Base-by-base conservation (phyloP, 30 jellyfish, hydroid and myxozoan genomes). In the Sanderia malayensis region DNA sequence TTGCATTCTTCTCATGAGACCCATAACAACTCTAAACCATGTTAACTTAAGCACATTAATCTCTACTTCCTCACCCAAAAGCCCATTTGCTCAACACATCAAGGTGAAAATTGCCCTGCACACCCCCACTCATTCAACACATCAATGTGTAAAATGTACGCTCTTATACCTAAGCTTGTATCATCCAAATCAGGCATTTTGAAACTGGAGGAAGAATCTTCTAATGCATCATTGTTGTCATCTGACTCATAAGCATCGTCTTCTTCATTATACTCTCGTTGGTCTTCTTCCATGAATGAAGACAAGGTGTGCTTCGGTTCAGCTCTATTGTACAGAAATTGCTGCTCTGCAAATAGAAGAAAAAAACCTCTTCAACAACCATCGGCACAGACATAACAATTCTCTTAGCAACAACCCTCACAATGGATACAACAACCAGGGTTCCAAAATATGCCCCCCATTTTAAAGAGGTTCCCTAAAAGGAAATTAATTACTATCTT, bases 101-200 rank as follows among this genome's bases (percentile, higher is more conserved):
- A 0, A 2, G 1, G 2, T 20, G 58, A 3, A 18, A 3, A 19
- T 4, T 1, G 10, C 1, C 19, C n/a, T n/a, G n/a, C n/a, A n/a
- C n/a, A n/a, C n/a, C n/a, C n/a, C n/a, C n/a, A n/a, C n/a, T n/a
- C n/a, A n/a, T n/a, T n/a, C n/a, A n/a, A 69, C 46, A 28, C 33
- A 46, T 8, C 21, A 4, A 69, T 21, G 0, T 19, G n/a, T 26
- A 26, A 27, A 25, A 24, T 4, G 1, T 34, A 13, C 32, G 19
- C 10, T 10, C 8, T 22, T 83, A 24, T 28, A 87, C 96, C 94
- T 79, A 64, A 58, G 58, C 47, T 58, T 13, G 33, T 71, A 30
- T 82, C 95, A 79, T 87, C 90, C 10, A 87, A 73, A 18, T 47
- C 70, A 0, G 96, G 96, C 84, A 76, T 80, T 74, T 55, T 73